Evolutionary conservation across 2,797 vertebrate genomes (phyloP).

Genomic region (Avahi laniger): DNA sequence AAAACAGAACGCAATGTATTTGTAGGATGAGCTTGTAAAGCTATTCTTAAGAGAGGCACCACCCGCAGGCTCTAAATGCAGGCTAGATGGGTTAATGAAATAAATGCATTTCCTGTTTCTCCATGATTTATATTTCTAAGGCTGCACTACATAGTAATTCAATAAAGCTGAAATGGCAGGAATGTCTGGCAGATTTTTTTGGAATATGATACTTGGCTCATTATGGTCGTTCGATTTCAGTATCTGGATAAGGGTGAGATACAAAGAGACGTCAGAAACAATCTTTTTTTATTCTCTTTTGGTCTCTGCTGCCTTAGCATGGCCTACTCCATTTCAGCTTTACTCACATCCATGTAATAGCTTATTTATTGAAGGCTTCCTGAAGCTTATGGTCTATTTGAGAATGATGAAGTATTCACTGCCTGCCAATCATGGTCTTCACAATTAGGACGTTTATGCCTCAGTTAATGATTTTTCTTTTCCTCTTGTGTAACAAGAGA

Average conservation of each 20-base stretch:
- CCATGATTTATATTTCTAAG: slow-evolving; percentile 48
- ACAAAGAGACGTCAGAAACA: neutral
- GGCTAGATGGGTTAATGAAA: slow-evolving; percentile 52
- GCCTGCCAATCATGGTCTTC: neutral
- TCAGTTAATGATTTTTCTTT: neutral
- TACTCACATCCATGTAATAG: neutral
- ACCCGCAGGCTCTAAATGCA: neutral
- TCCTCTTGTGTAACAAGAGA: neutral
- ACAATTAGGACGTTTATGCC: neutral
- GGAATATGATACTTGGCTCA: slow-evolving; percentile 47
- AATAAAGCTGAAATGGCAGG: slow-evolving; percentile 63
- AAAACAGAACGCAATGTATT: neutral
- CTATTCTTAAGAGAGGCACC: neutral
- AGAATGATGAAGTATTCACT: neutral
- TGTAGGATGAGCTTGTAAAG: neutral
- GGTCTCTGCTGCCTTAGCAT: neutral
- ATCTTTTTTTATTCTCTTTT: neutral
- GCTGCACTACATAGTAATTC: slow-evolving; percentile 40
- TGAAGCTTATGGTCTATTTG: neutral
- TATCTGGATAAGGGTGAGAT: neutral
- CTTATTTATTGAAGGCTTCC: neutral
- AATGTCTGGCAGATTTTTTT: slow-evolving; percentile 55
- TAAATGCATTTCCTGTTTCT: slow-evolving; percentile 57
- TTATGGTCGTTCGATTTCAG: slow-evolving; percentile 7
- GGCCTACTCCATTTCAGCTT: neutral